phyloP scores from a whole-genome alignment of 2,888 invertebrate species.

The Liodrosophila aerea region DNA sequence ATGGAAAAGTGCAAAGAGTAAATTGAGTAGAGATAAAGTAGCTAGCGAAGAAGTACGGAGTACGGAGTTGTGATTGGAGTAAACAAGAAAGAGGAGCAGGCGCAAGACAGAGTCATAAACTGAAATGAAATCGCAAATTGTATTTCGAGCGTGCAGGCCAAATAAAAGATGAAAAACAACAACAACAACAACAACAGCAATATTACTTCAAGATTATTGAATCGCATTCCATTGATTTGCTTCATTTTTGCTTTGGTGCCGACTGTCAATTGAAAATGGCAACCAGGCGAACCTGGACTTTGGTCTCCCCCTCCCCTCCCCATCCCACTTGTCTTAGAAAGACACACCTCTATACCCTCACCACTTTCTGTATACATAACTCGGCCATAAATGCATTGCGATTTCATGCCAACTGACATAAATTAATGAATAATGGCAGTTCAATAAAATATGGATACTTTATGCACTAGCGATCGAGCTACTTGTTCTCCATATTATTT shows the following conservation, averaged over 20 bases:
- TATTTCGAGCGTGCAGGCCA: conserved; percentile 48
- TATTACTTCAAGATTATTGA: conserved; percentile 56
- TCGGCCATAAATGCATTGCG: conserved; percentile 15
- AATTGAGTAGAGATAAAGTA: too few species aligned
- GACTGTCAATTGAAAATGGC: conserved; percentile 21
- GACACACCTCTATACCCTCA: background rate
- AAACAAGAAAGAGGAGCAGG: background rate
- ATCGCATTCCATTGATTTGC: conserved; percentile 70
- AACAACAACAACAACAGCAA: conserved; percentile 17
- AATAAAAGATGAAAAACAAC: conserved; percentile 8
- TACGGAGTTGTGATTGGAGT: background rate
- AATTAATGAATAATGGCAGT: too few species aligned
- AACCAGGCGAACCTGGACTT: conserved; percentile 30
- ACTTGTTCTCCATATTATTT: too few species aligned
- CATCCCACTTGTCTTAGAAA: background rate
- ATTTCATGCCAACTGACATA: too few species aligned
- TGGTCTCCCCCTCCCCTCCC: background rate
- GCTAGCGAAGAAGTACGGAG: conserved; percentile 1
- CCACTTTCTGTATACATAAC: conserved; percentile 1
- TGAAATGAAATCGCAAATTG: conserved; percentile 63
- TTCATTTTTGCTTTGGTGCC: conserved; percentile 16
- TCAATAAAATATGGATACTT: too few species aligned
- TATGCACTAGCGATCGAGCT: too few species aligned
- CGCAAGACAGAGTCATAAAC: conserved; percentile 33
- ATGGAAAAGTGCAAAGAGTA: conserved; percentile 44